These are phyloP conservation scores for Myrmophylax atrothorax DNA, from an alignment of 2,113 vertebrate species.

Conservation along the genomic window DNA sequence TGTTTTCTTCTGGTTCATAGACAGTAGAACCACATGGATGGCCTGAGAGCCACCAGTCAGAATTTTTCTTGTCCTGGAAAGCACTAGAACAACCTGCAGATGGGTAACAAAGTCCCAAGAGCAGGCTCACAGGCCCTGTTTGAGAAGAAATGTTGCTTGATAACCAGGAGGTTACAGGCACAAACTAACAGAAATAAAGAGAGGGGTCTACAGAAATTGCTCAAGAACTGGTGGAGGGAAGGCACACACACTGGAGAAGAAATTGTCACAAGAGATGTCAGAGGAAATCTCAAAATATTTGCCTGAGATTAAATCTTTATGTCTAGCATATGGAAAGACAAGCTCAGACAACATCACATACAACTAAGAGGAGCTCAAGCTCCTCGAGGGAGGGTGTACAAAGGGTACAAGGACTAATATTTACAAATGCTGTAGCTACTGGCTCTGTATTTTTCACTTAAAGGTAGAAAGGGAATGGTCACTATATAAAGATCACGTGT, in stretches of 20 bases:
- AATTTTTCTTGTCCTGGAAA: neutral
- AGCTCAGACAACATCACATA: neutral
- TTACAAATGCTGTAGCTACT: neutral
- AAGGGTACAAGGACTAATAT: neutral
- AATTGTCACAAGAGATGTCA: neutral
- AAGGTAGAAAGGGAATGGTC: neutral
- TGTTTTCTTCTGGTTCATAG: accelerated
- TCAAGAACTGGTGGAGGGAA: neutral
- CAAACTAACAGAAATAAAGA: neutral
- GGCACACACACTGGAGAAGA: neutral
- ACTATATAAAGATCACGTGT: neutral
- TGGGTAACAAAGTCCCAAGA: neutral
- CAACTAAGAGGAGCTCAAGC: neutral
- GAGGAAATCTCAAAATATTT: neutral
- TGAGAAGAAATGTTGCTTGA: neutral
- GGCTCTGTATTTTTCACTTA: neutral
- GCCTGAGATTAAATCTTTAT: neutral
- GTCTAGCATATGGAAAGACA: neutral
- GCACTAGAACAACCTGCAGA: neutral
- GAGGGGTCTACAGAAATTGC: neutral
- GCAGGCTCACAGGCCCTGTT: neutral
- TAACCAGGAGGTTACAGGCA: neutral
- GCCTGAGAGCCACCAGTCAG: neutral
- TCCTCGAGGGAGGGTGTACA: neutral
- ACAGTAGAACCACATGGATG: neutral